Evolutionary conservation across 2,113 vertebrate genomes (phyloP), one percentile per base, ranked within the genome.

Genomic region (Chaenocephalus aceratus): DNA sequence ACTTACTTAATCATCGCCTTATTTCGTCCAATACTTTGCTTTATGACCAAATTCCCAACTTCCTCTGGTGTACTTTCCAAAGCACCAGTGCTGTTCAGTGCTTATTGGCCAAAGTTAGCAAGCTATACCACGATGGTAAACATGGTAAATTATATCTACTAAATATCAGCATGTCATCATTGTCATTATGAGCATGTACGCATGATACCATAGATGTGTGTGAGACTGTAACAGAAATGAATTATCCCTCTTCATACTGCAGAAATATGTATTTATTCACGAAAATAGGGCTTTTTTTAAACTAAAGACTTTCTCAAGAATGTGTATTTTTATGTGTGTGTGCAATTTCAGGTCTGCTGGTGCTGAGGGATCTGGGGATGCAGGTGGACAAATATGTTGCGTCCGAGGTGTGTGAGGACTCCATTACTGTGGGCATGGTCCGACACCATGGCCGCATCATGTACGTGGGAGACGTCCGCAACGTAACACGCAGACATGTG

Each of bases 371-470:
- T 93, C 89, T 99, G 90, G 98, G 98, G 88, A 97, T 99, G 91
- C 97, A 98, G 92, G 96, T 99, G 83, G 97, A 98, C 73, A 96
- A 97, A 26, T 99, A 99, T 82, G 97, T 99, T 1, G 97, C 98
- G 1, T 99, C 98, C 0, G 98, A 99, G 93, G 97, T 99, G 91
- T 99, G 98, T 10, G 98, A 99, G 85, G 97, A 99, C 94, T 99
- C 98, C 88, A 99, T 99, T 95, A 99, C 97, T 0, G 97, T 99
- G 77, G 98, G 97, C 88, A 97, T 99, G 94, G 98, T 99, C 75
- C 96, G 98, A 80, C 98, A 99, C 93, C 95, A 97, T 60, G 98
- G 97, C 72, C 96, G 96, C 94, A 97, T 99, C 95, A 98, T 97
- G 95, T 99, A 99, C 75, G 97, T 99, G 89, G 97, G 98, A 48